Percentiles rank a stretch among this genome's conserved stretches.
Conservation (phyloP, 2,113 vertebrate species). For the Passer domesticus region DNA sequence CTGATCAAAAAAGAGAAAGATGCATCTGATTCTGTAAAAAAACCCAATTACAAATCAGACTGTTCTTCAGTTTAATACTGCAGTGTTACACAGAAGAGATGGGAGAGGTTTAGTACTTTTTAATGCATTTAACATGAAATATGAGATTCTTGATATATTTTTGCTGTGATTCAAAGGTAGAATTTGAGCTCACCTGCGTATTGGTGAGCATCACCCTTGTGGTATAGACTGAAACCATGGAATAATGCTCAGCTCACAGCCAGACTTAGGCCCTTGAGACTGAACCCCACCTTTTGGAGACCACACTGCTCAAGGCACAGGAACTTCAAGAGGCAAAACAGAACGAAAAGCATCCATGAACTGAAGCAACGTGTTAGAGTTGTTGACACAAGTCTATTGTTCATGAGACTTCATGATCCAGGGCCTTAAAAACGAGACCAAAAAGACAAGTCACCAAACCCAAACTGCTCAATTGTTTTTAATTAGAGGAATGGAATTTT, state of each 20-base stretch:
- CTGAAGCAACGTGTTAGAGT: neutral
- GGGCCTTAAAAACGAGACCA: neutral
- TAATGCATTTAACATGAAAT: neutral
- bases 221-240: neutral
- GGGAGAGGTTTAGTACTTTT: neutral
- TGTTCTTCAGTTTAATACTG: neutral
- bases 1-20: neutral
- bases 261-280: neutral
- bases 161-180: neutral
- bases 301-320: neutral
- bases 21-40: neutral
- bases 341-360: neutral
- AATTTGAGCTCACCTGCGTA: neutral
- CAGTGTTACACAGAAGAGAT: neutral
- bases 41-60: neutral
- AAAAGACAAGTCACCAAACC: neutral
- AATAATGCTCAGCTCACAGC: neutral
- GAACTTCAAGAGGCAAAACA: neutral
- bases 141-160: neutral
- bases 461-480: neutral
- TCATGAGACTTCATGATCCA: neutral
- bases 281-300: neutral
- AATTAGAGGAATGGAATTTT: neutral
- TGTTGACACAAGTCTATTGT: rapidly evolving
- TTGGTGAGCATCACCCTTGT: neutral